Base-by-base conservation (phyloP, 2,113 vertebrate species). In the Cynocephalus volans region DNA sequence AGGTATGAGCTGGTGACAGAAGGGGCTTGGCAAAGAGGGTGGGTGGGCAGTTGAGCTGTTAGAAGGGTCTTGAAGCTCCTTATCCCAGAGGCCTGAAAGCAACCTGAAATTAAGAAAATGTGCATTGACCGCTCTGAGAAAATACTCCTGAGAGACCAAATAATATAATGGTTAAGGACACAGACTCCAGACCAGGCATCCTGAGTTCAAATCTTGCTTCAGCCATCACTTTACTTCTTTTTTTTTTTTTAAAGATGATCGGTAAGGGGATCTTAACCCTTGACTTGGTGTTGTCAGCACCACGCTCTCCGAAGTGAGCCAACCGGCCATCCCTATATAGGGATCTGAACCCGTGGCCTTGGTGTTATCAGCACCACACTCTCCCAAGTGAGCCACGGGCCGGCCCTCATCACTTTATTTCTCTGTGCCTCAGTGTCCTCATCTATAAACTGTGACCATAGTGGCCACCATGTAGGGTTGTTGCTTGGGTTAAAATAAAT, bases 1-100 rank as follows among this genome's bases (percentile, higher is more conserved):
- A 96, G 95, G 88, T 65, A 96, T 11, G 81, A 96, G 28, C 92
- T 87, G 89, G 89, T 95, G 76, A 91, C 36, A 87, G 95, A 92
- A 95, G 65, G 82, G 72, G 48, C 41, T 90, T 73, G 52, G 79
- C 48, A 50, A 48, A 60, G 60, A 85, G 64, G 41, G 48, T 56
- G 24, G 79, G 83, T 45, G 58, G 72, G 82, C 70, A 88, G 23
- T 6, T 56, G 76, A 84, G 31, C 31, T 41, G 2, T 36, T 52
- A 83, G 54, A 70, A 56, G 28, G 83, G 11, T 95, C 81, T 93
- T 97, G 48, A 69, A 6, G 86, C 24, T 77, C 41, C 52, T 84
- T 50, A 12, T 64, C 24, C 73, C 28, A 67, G 88, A 95, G 67
- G 76, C 12, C 21, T 88, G 86, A 33, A 23, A 36, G 6, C 60